phyloP scores from a whole-genome alignment of 2,888 invertebrate species.

The Acanthosepion lycidas region DNA sequence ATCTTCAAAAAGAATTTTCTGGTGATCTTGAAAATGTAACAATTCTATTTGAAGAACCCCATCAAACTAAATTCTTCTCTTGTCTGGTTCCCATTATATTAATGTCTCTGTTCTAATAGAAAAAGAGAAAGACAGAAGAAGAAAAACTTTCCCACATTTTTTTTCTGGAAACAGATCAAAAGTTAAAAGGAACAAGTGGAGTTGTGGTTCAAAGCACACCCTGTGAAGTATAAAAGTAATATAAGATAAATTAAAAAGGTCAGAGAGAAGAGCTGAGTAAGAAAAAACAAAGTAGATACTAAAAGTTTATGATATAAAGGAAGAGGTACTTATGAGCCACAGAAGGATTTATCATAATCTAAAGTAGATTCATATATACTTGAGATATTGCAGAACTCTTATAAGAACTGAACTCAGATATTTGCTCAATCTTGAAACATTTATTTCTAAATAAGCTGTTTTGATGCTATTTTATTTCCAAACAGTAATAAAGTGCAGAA shows the following conservation, averaged over 20 bases:
- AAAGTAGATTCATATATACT: neutral
- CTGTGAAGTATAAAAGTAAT: neutral
- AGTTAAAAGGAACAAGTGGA: neutral
- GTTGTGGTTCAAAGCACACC: too few relatives aligned
- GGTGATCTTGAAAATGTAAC: neutral
- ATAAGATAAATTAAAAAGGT: neutral
- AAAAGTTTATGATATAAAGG: neutral
- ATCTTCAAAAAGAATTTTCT: constrained; percentile 24
- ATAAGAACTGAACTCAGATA: neutral
- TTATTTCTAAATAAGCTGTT: too few relatives aligned
- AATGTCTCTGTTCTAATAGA: neutral
- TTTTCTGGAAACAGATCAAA: neutral
- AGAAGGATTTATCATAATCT: neutral
- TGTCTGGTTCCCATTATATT: neutral
- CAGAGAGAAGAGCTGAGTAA: neutral
- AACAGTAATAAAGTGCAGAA: too few relatives aligned
- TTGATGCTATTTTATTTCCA: too few relatives aligned
- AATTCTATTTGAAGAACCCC: neutral
- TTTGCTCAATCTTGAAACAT: neutral
- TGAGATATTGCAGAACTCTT: neutral
- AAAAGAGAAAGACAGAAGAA: neutral
- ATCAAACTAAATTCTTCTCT: neutral
- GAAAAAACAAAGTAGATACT: neutral
- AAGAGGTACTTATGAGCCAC: neutral
- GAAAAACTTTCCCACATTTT: neutral